Base-by-base conservation (phyloP, 1,140 invertebrate genomes). In the Fragariocoptes setiger region DNA sequence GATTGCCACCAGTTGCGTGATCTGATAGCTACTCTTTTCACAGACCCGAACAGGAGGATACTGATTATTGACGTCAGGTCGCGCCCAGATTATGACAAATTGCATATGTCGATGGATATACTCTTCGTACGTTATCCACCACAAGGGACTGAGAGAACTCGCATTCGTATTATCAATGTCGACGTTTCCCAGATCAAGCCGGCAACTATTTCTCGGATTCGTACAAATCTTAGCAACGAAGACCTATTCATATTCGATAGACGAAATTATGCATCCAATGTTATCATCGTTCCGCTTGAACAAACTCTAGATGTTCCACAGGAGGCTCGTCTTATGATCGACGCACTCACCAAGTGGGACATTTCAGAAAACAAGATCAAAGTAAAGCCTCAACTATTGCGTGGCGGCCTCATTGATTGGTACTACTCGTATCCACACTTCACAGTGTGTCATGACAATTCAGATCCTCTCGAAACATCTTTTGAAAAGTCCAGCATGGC, bases 381-480 rank as follows among this genome's bases (percentile, higher is more conserved):
- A 20, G 63, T 64, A 19, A 62, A 67, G 37, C 70, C 73, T 8
- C 52, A 69, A 15, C 63, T 76, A 2, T 53, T 85, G 12, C 58
- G 69, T 39, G 74, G 75, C 13, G 79, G 80, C 8, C 80, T 76
- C 54, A 64, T 70, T 21, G 68, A 76, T 47, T 80, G 77, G 67
- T 51, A 74, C n/a, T 57, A 70, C 18, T 65, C 62, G 41, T 86
- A 80, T 55, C 79, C 80, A 4, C 63, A 63, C 8, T 57, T 68
- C 19, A 76, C 74, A 22, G 73, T 79, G 60, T 63, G 74, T 0
- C 63, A 54, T 43, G 59, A 42, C 15, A 2, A 15, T 21, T 21
- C 39, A 8, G 4, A 5, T 1, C 13, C 12, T n/a, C n/a, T n/a
- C n/a, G n/a, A n/a, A n/a, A n/a, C n/a, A n/a, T n/a, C n/a, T n/a